Percentiles rank a stretch among this genome's conserved stretches.
Conservation (phyloP, 2,888 invertebrate genomes). For the Nasonia oneida region DNA sequence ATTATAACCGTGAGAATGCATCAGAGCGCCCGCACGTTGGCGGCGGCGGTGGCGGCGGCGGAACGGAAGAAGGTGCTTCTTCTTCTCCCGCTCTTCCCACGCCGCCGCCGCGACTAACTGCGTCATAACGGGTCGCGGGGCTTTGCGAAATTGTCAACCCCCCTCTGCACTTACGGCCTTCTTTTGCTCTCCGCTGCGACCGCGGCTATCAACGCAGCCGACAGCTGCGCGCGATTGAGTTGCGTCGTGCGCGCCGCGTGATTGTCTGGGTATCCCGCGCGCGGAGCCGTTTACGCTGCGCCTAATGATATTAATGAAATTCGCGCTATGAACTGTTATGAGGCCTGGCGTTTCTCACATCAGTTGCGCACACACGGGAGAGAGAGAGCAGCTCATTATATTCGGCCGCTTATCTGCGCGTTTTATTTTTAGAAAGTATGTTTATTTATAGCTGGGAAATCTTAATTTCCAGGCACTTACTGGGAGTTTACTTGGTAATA, state of each 20-base stretch:
- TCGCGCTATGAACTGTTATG: conserved; percentile 20
- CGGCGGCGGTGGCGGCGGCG: background rate
- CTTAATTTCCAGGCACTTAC: background rate
- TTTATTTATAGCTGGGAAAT: conserved; percentile 14
- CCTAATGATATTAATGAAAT: conserved; percentile 16
- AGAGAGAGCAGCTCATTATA: background rate
- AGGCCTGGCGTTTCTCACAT: conserved; percentile 2
- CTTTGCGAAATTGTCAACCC: conserved; percentile 36
- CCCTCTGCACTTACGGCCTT: background rate
- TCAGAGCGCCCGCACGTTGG: conserved; percentile 52
- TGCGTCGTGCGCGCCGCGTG: too few species aligned
- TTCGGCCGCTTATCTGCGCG: background rate
- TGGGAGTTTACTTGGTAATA: background rate
- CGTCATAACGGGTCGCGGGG: conserved; percentile 55
- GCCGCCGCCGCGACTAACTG: conserved; percentile 46
- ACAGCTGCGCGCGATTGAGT: too few species aligned
- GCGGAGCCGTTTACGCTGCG: background rate
- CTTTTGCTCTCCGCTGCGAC: background rate
- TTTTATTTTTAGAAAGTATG: conserved; percentile 25
- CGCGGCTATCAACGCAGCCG: too few species aligned
- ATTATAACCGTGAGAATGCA: conserved; percentile 76
- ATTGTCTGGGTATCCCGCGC: background rate
- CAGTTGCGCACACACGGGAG: background rate
- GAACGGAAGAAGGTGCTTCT: conserved; percentile 63
- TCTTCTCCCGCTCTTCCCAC: conserved; percentile 54